Percentiles rank a stretch among this genome's conserved stretches.
Evolutionary conservation across 2,888 invertebrate species (phyloP).

Genomic region (Drosophila formosana): DNA sequence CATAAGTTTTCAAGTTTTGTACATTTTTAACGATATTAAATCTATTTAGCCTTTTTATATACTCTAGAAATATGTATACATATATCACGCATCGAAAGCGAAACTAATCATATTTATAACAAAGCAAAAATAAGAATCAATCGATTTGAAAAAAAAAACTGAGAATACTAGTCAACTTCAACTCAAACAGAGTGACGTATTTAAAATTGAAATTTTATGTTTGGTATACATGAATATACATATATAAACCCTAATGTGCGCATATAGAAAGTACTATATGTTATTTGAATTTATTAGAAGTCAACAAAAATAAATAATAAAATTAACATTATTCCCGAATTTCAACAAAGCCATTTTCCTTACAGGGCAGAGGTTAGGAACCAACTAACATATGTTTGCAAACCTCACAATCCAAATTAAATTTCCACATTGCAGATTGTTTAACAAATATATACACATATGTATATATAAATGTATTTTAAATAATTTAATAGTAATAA

Average conservation of each 20-base stretch:
- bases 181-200: slow-evolving; percentile 32
- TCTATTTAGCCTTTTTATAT: slow-evolving; percentile 30
- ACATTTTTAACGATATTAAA: slow-evolving; percentile 30
- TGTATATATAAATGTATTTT: too few relatives aligned
- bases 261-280: slow-evolving; percentile 13
- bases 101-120: slow-evolving; percentile 35
- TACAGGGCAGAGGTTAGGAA: too few relatives aligned
- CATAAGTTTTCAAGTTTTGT: slow-evolving; percentile 55
- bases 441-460: too few relatives aligned
- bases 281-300: slow-evolving; percentile 58
- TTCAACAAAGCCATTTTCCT: background rate
- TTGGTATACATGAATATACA: slow-evolving; percentile 8
- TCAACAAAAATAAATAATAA: slow-evolving; percentile 34
- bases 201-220: slow-evolving; percentile 30
- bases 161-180: slow-evolving; percentile 65
- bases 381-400: too few relatives aligned
- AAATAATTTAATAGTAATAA: too few relatives aligned
- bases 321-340: slow-evolving; percentile 3
- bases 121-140: slow-evolving; percentile 16
- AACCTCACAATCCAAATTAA: too few relatives aligned
- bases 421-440: too few relatives aligned
- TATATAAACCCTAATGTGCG: slow-evolving; percentile 19
- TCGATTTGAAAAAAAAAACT: slow-evolving; percentile 46
- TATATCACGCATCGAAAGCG: slow-evolving; percentile 42
- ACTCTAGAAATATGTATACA: slow-evolving; percentile 7